Conservation (phyloP, 2,888 invertebrate species). For the Synanthedon andrenaeformis region DNA sequence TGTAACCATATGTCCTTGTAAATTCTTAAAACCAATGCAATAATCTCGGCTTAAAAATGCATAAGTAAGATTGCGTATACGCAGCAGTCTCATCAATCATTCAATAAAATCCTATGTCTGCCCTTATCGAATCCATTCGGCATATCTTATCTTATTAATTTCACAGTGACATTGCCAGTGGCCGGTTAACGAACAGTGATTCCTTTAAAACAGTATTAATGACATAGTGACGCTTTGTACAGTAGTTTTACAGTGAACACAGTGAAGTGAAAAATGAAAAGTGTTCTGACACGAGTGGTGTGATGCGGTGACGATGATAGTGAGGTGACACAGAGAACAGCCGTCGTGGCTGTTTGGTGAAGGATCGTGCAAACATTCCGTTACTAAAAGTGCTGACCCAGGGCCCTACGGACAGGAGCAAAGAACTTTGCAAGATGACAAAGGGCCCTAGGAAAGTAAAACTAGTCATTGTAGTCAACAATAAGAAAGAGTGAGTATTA, state of each 20-base stretch:
- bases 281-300: slow-evolving; percentile 20
- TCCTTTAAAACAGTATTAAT: neutral
- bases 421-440: slow-evolving; percentile 68
- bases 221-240: too few species aligned
- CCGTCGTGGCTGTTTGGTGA: slow-evolving; percentile 44
- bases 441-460: slow-evolving; percentile 72
- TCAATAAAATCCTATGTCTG: neutral
- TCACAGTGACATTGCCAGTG: slow-evolving; percentile 22
- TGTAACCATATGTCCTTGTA: too few species aligned
- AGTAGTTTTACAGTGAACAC: slow-evolving; percentile 19
- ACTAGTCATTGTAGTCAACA: slow-evolving; percentile 71
- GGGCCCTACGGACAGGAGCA: slow-evolving; percentile 59
- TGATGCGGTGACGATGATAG: slow-evolving; percentile 35
- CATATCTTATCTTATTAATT: slow-evolving; percentile 11
- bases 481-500: slow-evolving; percentile 68
- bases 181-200: slow-evolving; percentile 21
- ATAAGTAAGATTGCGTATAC: too few species aligned
- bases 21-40: too few species aligned
- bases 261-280: neutral
- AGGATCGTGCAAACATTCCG: slow-evolving; percentile 55
- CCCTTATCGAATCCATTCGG: too few species aligned
- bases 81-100: neutral
- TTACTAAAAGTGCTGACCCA: slow-evolving; percentile 62
- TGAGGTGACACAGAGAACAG: slow-evolving; percentile 46
- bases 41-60: too few species aligned